These are phyloP conservation scores for Eufriesea mexicana DNA, from an alignment of 1,140 invertebrate species.

Conservation along the genomic window DNA sequence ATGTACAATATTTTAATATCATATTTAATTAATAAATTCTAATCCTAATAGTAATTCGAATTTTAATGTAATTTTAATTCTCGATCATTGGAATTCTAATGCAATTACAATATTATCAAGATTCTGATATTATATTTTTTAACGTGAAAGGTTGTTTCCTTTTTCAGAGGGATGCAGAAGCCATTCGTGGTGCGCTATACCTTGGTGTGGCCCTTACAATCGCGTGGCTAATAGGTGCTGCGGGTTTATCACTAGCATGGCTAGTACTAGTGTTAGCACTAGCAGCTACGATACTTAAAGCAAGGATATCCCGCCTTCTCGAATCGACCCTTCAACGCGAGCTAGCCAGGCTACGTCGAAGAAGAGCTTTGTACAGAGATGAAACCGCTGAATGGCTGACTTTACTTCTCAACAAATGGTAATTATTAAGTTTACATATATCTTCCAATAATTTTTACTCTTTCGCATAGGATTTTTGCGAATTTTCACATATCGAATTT, in stretches of 20 bases:
- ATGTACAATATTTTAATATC: no score
- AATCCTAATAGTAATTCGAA: no score
- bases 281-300: constrained; percentile 71
- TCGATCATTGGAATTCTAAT: no score
- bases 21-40: no score
- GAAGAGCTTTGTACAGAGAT: constrained; percentile 81
- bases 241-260: constrained; percentile 77
- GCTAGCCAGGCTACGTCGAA: constrained; percentile 78
- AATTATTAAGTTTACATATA: not conserved
- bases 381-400: constrained; percentile 84
- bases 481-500: no score
- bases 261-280: constrained; percentile 74
- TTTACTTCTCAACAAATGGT: constrained; percentile 83
- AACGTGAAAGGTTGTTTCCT: not conserved
- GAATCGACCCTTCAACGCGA: constrained; percentile 75
- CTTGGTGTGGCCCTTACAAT: constrained; percentile 68
- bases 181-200: constrained; percentile 67
- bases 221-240: constrained; percentile 76
- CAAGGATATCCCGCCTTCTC: constrained; percentile 71
- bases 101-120: no score
- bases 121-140: not conserved
- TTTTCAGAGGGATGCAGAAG: constrained; percentile 73
- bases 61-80: no score
- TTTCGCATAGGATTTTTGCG: not conserved
- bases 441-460: no score